These are phyloP conservation scores for Matsumyia berberina DNA, from an alignment of 2,888 invertebrate species.

Conservation along the genomic window DNA sequence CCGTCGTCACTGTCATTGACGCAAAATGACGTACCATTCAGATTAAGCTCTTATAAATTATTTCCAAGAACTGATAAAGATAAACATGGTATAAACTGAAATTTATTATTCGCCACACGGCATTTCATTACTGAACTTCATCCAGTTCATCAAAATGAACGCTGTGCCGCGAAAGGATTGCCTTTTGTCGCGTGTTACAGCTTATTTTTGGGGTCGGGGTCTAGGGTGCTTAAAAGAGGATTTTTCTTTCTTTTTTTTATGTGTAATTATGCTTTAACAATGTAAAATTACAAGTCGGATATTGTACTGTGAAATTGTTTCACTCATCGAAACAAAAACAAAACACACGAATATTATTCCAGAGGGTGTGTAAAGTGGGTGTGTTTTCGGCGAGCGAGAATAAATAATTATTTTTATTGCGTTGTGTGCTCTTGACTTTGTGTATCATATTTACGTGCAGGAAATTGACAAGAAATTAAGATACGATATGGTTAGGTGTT, in stretches of 20 bases:
- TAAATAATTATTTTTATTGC: constrained; percentile 16
- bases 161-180: background rate
- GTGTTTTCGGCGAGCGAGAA: constrained; percentile 50
- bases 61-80: constrained; percentile 43
- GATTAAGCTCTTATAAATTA: constrained; percentile 58
- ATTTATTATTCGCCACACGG: constrained; percentile 22
- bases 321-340: constrained; percentile 24
- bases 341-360: background rate
- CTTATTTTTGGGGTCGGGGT: background rate
- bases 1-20: constrained; percentile 58
- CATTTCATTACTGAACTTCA: constrained; percentile 13
- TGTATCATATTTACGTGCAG: background rate
- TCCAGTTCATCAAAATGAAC: too few relatives aligned
- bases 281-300: background rate
- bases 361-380: constrained; percentile 63
- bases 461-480: constrained; percentile 6
- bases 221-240: background rate
- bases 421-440: constrained; percentile 4
- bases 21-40: constrained; percentile 51
- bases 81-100: constrained; percentile 26
- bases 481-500: constrained; percentile 8
- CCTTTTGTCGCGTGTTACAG: background rate
- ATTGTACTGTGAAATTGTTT: background rate
- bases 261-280: constrained; percentile 8
- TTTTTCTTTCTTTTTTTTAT: background rate